Evolutionary conservation across 2,113 vertebrate species (phyloP).

Genomic region (Galbula dea): DNA sequence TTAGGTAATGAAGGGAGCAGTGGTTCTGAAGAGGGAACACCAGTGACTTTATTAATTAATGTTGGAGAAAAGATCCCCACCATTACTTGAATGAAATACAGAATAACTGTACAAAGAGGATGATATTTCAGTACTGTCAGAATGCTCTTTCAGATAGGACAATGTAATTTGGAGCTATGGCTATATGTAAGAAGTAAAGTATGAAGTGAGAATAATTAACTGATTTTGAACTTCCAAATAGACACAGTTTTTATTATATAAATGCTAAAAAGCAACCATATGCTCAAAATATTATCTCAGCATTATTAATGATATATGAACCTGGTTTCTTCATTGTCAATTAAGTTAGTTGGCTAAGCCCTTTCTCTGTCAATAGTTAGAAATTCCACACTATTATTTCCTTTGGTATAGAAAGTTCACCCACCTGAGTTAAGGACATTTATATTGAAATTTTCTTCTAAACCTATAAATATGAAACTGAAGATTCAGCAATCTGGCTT

Average conservation of each 20-base stretch:
- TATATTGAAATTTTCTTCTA: background rate
- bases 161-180: background rate
- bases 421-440: background rate
- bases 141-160: background rate
- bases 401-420: background rate
- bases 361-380: background rate
- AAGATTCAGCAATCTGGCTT: background rate
- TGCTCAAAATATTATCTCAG: background rate
- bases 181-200: background rate
- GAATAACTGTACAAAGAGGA: background rate
- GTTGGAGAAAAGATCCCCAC: background rate
- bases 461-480: background rate
- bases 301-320: background rate
- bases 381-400: background rate
- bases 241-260: background rate
- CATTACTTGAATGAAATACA: background rate
- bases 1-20: background rate
- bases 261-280: background rate
- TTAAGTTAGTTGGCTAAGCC: background rate
- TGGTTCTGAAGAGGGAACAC: conserved; percentile 10
- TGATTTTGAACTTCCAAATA: background rate
- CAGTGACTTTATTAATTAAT: conserved; percentile 21
- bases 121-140: background rate
- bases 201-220: background rate
- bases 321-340: background rate